Base-by-base conservation (phyloP, 2,797 vertebrate species). In the Sciurus carolinensis region DNA sequence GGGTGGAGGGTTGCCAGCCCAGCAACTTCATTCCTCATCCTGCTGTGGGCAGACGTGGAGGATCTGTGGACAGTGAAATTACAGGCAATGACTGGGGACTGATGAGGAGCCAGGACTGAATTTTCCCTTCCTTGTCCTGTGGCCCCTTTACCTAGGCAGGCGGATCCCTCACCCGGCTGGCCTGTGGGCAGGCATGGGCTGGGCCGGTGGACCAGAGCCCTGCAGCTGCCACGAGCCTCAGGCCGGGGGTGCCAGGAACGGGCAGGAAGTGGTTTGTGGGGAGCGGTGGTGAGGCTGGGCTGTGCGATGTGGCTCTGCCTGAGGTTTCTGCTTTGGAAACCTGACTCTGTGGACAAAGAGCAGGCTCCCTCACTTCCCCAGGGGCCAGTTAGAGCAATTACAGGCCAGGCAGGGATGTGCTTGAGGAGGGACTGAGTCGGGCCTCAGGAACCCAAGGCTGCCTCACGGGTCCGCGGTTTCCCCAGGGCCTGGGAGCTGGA, bases 221-320 rank as follows among this genome's bases (percentile, higher is more conserved):
- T 36, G 95, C 80, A 94, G 87, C 91, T 69, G 72, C 86, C 95
- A 39, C 7, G 33, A 91, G 83, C 86, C 83, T 97, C 97, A 91
- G 97, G 87, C 97, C 95, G 95, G 98, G 76, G 71, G 98, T 98
- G 97, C 98, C 98, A 97, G 98, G 95, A 98, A 98, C 83, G 95
- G 98, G 93, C 91, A 98, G 99, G 99, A 99, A 99, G 99, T 98
- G 99, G 99, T 99, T 99, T 99, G 98, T 59, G 98, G 98, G 96
- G 98, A 98, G 97, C 7, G 85, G 97, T 97, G 98, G 98, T 93
- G 97, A 97, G 7, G 82, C 92, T 12, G 94, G 96, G 97, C 0
- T 52, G 76, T 88, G 82, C 91, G 20, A 9, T 66, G 97, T 13
- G 98, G 98, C 98, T 73, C 42, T 76, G 97, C 96, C 92, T 98